Base-by-base conservation (phyloP, 2,113 vertebrate genomes). In the Mesitornis unicolor region DNA sequence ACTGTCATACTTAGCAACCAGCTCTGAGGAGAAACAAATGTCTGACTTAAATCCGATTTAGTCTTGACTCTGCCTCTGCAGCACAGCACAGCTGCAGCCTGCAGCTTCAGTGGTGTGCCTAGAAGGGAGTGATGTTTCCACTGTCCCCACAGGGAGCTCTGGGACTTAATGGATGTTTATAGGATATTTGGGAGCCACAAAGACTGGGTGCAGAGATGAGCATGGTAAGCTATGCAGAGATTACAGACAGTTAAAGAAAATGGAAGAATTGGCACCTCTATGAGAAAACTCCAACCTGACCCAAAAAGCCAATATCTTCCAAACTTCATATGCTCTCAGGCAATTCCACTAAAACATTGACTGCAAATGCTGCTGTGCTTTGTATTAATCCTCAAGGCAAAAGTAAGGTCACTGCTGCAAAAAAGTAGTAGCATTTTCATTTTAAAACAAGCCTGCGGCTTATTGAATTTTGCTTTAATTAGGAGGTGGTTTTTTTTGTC, bases 381-480 rank as follows among this genome's bases (percentile, higher is more conserved):
- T 94, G 74, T 91, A 24, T 53, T 89, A 91, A 89, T 84, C 84
- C 95, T 96, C 74, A 53, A 85, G 94, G 89, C 42, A 82, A 65
- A 87, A 84, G 82, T 79, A 94, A 96, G 94, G 91, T 94, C 93
- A 65, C 45, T 84, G 75, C 81, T 91, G 70, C 22, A 92, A 85
- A 91, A 76, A 84, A 57, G 48, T 60, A 53, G 89, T 84, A 91
- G 67, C 61, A 93, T 94, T 97, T 96, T 96, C 88, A 85, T 89
- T 94, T 93, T 91, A 80, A 94, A 95, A 87, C 70, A 76, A 95
- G 87, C 94, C 91, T 65, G 57, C 1, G 10, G 91, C 84, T 96
- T 87, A 93, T 73, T 96, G 89, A 91, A 60, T 93, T 69, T 91
- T 83, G 20, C 57, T 94, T 50, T 94, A 94, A 96, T 95, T 94